phyloP scores from a whole-genome alignment of 2,888 invertebrate species.

The Emmelina monodactyla region DNA sequence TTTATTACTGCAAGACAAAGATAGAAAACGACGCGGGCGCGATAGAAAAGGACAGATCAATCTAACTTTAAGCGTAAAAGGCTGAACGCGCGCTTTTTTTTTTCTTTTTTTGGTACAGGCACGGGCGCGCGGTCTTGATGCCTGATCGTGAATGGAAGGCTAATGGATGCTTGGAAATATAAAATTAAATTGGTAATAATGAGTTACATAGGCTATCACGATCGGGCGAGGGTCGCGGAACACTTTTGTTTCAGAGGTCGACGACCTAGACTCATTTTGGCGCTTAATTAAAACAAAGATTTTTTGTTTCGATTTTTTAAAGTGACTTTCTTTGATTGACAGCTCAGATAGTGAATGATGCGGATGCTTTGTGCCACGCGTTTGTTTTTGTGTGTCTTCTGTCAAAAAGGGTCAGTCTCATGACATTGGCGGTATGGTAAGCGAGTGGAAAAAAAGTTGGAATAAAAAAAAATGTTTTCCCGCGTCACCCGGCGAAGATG shows the following conservation, averaged over 20 bases:
- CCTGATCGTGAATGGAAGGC: conserved; percentile 39
- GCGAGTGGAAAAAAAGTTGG: no score
- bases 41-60: conserved; percentile 29
- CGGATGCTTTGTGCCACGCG: no score
- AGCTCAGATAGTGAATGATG: background rate
- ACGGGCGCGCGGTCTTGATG: conserved; percentile 34
- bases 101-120: conserved; percentile 21
- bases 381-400: no score
- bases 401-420: no score
- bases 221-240: conserved; percentile 23
- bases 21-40: conserved; percentile 18
- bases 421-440: no score
- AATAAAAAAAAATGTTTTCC: no score
- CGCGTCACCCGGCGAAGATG: no score
- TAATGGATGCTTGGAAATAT: conserved; percentile 51
- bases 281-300: conserved; percentile 42
- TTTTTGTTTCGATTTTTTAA: conserved; percentile 25
- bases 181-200: conserved; percentile 54
- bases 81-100: conserved; percentile 22
- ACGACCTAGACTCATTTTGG: conserved; percentile 27
- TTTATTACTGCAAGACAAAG: conserved; percentile 48
- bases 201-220: conserved; percentile 46
- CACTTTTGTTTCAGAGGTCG: conserved; percentile 44
- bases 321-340: background rate
- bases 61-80: conserved; percentile 26